Evolutionary conservation across 2,797 vertebrate genomes (phyloP), one percentile per base, ranked within the genome.

Genomic region (Gouania willdenowi): DNA sequence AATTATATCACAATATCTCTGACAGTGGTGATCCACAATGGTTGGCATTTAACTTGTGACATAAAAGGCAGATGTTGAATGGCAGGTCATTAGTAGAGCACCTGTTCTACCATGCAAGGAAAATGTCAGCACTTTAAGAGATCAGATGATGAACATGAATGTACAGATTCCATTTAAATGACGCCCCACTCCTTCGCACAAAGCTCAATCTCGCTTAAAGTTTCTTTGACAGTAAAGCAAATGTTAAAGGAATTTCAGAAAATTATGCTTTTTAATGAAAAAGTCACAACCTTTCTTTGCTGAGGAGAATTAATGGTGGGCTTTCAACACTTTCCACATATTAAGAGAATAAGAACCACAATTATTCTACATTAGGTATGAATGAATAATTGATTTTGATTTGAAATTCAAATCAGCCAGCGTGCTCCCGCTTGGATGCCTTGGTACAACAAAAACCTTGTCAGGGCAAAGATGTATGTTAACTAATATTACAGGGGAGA

Each of bases 341-440:
- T 23, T 34, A 57, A 42, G 15, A 36, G 46, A 28, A 15, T 58
- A 57, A 23, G 23, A 77, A 42, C 53, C 42, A 74, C 75, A 83
- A 84, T 87, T 87, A 87, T 77, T 82, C 71, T 65, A 62, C 64
- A 84, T 83, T 77, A 80, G 72, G 81, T 75, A 74, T 72, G 72
- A 77, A 85, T 87, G 49, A 88, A 86, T 85, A 80, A 85, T 86
- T 86, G 71, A 87, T 86, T 72, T 48, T 18, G 41, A 82, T 88
- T 83, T 77, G 67, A 79, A 82, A 87, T 88, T 75, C 71, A 80
- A 71, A 88, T 85, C 61, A 81, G 66, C 53, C 58, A 43, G 48
- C 32, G 20, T 62, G 74, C 76, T 81, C 71, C 74, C 67, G 13
- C 36, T 23, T 21, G 67, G 58, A 69, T 47, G 64, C 62, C 54